phyloP scores from a whole-genome alignment of 2,113 vertebrate species.

The Ginglymostoma cirratum region DNA sequence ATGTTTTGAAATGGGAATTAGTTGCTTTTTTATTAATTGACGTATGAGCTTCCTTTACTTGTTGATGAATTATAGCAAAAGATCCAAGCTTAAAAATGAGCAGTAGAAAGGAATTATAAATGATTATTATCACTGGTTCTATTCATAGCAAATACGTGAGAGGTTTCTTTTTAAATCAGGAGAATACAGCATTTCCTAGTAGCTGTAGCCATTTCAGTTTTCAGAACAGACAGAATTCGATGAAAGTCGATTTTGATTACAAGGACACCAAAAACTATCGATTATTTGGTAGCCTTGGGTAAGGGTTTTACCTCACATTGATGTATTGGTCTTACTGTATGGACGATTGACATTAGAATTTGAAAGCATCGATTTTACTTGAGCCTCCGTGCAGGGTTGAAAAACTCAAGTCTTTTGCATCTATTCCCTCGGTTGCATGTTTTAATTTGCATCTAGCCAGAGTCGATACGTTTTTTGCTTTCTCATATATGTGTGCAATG shows the following conservation, averaged over 20 bases:
- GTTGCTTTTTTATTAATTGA: background rate
- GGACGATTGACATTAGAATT: slow-evolving; percentile 46
- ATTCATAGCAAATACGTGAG: background rate
- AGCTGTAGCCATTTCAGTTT: background rate
- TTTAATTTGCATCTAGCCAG: background rate
- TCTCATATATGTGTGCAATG: background rate
- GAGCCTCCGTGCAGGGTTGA: slow-evolving; percentile 23
- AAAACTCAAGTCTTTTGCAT: background rate
- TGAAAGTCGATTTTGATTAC: slow-evolving; percentile 52
- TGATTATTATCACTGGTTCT: background rate
- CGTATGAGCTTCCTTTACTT: background rate
- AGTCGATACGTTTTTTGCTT: background rate
- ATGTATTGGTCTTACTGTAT: slow-evolving; percentile 53
- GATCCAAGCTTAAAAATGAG: background rate
- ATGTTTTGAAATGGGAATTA: background rate
- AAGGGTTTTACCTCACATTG: slow-evolving; percentile 58
- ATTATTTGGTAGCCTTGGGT: slow-evolving; percentile 57
- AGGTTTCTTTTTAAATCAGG: background rate
- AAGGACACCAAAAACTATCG: slow-evolving; percentile 52
- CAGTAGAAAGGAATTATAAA: background rate
- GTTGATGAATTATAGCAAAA: slow-evolving; percentile 4
- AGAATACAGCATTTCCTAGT: background rate
- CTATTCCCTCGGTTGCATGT: background rate
- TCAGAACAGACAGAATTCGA: background rate
- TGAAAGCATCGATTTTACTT: slow-evolving; percentile 8